Percentiles rank a stretch among this genome's conserved stretches.
These are phyloP conservation scores for Cancer borealis DNA, from an alignment of 2,888 invertebrate species.

Conservation along the genomic window DNA sequence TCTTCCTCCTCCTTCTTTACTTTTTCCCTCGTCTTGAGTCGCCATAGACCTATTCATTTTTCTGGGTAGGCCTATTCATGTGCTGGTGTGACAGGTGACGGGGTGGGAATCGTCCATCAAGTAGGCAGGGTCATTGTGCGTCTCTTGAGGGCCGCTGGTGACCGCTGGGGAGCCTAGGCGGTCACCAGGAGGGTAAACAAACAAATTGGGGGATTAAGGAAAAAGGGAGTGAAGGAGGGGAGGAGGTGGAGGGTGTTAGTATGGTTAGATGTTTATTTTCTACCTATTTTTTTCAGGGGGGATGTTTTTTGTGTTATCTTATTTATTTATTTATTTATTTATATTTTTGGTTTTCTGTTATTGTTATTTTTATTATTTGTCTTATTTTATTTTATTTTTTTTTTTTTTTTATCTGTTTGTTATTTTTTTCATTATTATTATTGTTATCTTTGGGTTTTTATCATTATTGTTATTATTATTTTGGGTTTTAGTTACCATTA, in stretches of 20 bases:
- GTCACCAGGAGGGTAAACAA: constrained; percentile 14
- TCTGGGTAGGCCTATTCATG: background rate
- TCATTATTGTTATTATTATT: background rate
- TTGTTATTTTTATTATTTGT: too few relatives aligned
- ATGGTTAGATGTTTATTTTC: background rate
- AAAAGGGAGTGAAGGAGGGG: background rate
- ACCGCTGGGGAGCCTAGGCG: background rate
- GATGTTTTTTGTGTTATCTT: too few relatives aligned
- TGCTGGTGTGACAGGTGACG: background rate
- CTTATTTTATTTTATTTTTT: too few relatives aligned
- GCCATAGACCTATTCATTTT: constrained; percentile 12
- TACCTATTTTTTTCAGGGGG: background rate
- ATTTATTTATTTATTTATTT: too few relatives aligned
- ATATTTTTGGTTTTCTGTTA: background rate
- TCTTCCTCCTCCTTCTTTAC: background rate
- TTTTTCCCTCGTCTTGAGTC: background rate
- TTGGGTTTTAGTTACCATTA: background rate
- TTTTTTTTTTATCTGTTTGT: too few relatives aligned
- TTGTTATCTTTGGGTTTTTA: background rate
- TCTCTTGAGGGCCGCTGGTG: background rate
- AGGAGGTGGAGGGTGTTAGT: background rate
- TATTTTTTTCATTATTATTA: too few relatives aligned
- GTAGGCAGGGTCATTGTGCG: background rate
- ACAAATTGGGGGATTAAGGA: background rate
- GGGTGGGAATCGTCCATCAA: background rate